Evolutionary conservation across 2,888 invertebrate species (phyloP).

Genomic region (Lathronympha strigana): DNA sequence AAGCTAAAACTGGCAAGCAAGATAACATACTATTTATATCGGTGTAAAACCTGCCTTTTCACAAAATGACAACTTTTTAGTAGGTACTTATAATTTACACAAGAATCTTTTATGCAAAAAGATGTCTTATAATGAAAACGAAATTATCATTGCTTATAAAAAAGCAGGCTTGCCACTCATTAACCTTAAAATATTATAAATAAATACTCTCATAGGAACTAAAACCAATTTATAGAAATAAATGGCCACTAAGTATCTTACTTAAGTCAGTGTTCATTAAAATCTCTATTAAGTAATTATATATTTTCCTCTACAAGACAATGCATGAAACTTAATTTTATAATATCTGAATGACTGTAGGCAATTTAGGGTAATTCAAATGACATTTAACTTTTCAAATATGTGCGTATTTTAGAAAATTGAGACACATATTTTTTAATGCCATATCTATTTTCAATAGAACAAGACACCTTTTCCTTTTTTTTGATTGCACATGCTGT

Average conservation of each 20-base stretch:
- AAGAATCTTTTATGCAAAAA: neutral
- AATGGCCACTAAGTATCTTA: slow-evolving; percentile 14
- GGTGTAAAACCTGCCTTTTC: slow-evolving; percentile 6
- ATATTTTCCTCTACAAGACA: slow-evolving; percentile 2
- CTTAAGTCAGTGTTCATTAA: slow-evolving; percentile 16
- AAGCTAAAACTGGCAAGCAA: slow-evolving; percentile 52
- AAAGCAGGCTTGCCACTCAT: slow-evolving; percentile 11
- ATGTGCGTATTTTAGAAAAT: neutral
- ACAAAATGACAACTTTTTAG: neutral
- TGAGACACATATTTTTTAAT: neutral
- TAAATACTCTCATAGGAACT: slow-evolving; percentile 36
- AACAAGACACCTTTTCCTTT: neutral
- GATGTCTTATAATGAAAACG: neutral
- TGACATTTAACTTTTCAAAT: neutral
- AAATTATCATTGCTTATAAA: neutral
- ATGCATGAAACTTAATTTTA: neutral
- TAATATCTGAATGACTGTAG: neutral
- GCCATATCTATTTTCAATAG: neutral
- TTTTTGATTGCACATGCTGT: too few relatives aligned
- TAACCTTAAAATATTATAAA: slow-evolving; percentile 17
- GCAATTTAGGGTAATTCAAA: neutral
- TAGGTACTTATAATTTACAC: neutral
- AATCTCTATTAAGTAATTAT: neutral
- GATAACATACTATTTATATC: slow-evolving; percentile 26
- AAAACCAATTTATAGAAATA: slow-evolving; percentile 29